These are phyloP conservation scores for Drosophila pandora DNA, from an alignment of 1,140 invertebrate genomes.

Conservation along the genomic window DNA sequence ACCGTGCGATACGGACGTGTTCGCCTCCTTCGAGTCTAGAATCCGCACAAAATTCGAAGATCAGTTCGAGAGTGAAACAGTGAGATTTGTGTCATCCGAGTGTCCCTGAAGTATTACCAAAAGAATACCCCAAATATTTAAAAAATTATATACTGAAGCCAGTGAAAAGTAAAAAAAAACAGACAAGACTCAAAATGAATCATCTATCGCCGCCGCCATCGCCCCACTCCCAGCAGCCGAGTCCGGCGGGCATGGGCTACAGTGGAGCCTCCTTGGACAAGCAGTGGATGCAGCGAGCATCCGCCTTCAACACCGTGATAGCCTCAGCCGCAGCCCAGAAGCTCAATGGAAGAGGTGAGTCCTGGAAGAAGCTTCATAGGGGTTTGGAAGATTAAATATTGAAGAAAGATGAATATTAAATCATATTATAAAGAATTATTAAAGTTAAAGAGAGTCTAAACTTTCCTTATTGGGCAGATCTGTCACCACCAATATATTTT, in stretches of 20 bases:
- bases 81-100: conserved; percentile 37
- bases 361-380: too few relatives aligned
- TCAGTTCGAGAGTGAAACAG: conserved; percentile 27
- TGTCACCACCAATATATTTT: background rate
- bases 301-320: conserved; percentile 79
- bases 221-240: conserved; percentile 79
- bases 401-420: background rate
- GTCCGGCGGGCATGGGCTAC: conserved; percentile 59
- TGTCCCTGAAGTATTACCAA: background rate
- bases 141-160: conserved; percentile 15
- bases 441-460: too few relatives aligned
- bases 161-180: conserved; percentile 13
- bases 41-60: conserved; percentile 26
- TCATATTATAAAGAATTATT: too few relatives aligned
- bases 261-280: conserved; percentile 67
- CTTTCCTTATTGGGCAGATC: background rate
- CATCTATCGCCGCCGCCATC: conserved; percentile 82
- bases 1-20: conserved; percentile 83
- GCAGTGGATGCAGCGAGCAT: conserved; percentile 80
- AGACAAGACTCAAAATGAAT: conserved; percentile 67
- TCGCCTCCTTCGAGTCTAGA: conserved; percentile 54
- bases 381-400: too few relatives aligned
- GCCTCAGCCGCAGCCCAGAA: conserved; percentile 80
- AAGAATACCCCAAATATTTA: background rate
- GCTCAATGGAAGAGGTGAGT: conserved; percentile 77